phyloP scores from a whole-genome alignment of 1,140 invertebrate genomes.

The Drosophila ananassae region DNA sequence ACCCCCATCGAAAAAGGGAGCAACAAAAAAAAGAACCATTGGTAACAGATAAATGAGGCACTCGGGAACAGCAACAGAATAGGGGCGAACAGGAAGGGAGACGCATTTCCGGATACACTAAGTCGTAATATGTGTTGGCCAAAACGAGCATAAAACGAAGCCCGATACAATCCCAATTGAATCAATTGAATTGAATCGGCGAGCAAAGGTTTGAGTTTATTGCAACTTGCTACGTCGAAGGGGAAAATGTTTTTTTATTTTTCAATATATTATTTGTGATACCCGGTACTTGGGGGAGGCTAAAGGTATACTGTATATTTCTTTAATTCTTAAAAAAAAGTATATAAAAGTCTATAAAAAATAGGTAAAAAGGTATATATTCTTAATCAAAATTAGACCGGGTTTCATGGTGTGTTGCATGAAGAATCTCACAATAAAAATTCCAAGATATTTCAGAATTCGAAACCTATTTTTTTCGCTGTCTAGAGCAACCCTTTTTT shows the following conservation, averaged over 20 bases:
- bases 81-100: not conserved
- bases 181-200: conserved; percentile 80
- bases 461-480: not conserved
- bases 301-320: not conserved
- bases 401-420: no score
- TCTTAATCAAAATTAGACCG: no score
- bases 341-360: no score
- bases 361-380: no score
- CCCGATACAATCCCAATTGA: conserved; percentile 80
- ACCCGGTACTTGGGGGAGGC: not conserved
- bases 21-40: conserved; percentile 33
- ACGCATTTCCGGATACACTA: conserved; percentile 26
- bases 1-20: conserved; percentile 43
- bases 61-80: conserved; percentile 53
- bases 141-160: conserved; percentile 70
- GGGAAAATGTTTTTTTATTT: conserved; percentile 2
- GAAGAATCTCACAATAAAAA: no score
- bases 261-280: not conserved
- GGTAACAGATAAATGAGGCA: conserved; percentile 77
- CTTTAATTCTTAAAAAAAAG: no score
- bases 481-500: conserved; percentile 10
- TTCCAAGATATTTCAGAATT: not conserved
- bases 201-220: conserved; percentile 55
- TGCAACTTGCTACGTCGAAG: conserved; percentile 6
- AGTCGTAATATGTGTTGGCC: conserved; percentile 51